phyloP scores from a whole-genome alignment of 1,140 invertebrate genomes.

The Meteorus sp. region DNA sequence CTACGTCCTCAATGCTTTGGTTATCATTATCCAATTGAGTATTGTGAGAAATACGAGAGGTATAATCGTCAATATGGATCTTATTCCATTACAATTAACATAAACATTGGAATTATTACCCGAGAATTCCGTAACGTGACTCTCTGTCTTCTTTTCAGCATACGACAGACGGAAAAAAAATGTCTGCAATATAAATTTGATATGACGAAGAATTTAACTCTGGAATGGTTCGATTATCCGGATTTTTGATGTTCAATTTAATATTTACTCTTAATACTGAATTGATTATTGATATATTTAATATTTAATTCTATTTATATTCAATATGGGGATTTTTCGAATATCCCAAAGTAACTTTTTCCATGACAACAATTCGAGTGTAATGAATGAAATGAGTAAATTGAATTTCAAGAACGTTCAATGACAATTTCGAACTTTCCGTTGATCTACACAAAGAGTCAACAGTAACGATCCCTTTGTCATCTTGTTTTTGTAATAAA shows the following conservation, averaged over 20 bases:
- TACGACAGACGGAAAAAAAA: slow-evolving; percentile 50
- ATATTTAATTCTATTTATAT: background rate
- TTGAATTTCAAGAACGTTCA: too few species aligned
- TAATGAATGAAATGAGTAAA: too few species aligned
- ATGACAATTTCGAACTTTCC: too few species aligned
- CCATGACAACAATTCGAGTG: too few species aligned
- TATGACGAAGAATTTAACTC: slow-evolving; percentile 54
- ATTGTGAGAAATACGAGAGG: slow-evolving; percentile 55
- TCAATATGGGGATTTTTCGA: too few species aligned
- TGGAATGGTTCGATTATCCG: slow-evolving; percentile 64
- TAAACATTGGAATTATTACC: slow-evolving; percentile 20
- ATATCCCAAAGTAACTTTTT: too few species aligned
- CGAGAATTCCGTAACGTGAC: slow-evolving; percentile 11
- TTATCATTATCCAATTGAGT: slow-evolving; percentile 57
- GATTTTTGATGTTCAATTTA: slow-evolving; percentile 52
- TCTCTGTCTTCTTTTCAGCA: slow-evolving; percentile 47
- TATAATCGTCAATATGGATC: too few species aligned
- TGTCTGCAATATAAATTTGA: slow-evolving; percentile 60
- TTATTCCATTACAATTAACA: too few species aligned
- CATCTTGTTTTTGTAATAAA: too few species aligned
- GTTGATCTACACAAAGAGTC: too few species aligned
- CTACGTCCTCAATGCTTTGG: slow-evolving; percentile 62
- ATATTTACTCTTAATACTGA: too few species aligned
- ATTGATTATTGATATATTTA: background rate
- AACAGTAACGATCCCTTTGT: too few species aligned